phyloP scores from a whole-genome alignment of 2,113 vertebrate genomes.

The Phyllopteryx taeniolatus region DNA sequence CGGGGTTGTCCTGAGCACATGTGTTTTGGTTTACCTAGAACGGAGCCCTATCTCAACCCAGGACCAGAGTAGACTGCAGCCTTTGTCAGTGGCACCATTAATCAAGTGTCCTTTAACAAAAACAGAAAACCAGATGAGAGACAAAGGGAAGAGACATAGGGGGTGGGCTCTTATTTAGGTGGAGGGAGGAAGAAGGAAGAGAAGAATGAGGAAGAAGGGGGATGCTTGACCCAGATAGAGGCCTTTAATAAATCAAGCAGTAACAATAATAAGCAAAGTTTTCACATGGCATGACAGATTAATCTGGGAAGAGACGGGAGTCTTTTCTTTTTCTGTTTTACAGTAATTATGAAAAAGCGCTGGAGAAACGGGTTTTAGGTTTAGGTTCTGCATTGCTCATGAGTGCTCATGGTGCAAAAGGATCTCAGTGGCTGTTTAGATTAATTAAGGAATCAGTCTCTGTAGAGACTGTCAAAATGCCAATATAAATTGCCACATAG shows the following conservation, averaged over 20 bases:
- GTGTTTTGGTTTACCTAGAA: conserved; percentile 70
- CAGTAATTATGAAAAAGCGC: conserved; percentile 29
- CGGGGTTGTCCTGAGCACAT: conserved; percentile 58
- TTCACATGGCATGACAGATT: conserved; percentile 69
- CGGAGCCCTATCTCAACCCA: conserved; percentile 45
- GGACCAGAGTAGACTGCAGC: conserved; percentile 53
- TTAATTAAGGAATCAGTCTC: conserved; percentile 1
- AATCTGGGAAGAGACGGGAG: conserved; percentile 46
- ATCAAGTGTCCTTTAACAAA: conserved; percentile 72
- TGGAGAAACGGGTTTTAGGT: not conserved
- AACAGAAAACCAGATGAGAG: conserved; percentile 73
- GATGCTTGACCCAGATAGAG: conserved; percentile 65
- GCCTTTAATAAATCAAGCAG: conserved; percentile 73
- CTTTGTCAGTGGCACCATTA: conserved; percentile 69
- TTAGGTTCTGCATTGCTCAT: conserved; percentile 3
- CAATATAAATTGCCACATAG: not conserved
- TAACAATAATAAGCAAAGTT: conserved; percentile 74
- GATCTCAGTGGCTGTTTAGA: not conserved
- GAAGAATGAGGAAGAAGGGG: conserved; percentile 20
- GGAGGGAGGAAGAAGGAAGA: conserved; percentile 35
- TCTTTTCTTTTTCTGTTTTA: conserved; percentile 43
- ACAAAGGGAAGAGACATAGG: conserved; percentile 64
- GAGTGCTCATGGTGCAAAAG: not conserved
- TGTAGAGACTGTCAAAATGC: not conserved
- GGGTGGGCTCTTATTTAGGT: conserved; percentile 58